Percentiles rank a stretch among this genome's conserved stretches.
These are phyloP conservation scores for Terrapene triunguis DNA, from an alignment of 2,113 vertebrate species.

Conservation along the genomic window DNA sequence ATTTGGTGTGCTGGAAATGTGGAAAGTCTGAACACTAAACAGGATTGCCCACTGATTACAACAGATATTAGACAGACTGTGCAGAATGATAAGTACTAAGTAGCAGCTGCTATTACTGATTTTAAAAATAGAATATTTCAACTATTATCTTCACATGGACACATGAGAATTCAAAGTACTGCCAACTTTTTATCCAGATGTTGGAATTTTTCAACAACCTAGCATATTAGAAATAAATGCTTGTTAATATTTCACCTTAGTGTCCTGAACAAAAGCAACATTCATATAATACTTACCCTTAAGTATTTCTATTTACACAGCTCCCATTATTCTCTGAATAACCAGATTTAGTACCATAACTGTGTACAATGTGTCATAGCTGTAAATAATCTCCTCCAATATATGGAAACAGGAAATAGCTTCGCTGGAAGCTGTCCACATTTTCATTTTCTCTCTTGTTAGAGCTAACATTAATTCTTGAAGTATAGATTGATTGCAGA, in stretches of 20 bases:
- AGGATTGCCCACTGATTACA: background rate
- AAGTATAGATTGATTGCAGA: constrained; percentile 73
- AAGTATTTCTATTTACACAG: constrained; percentile 59
- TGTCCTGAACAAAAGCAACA: constrained; percentile 52
- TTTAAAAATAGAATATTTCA: background rate
- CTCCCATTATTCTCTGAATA: constrained; percentile 63
- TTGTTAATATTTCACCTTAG: constrained; percentile 63
- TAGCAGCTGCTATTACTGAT: background rate
- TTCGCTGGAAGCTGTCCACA: constrained; percentile 74
- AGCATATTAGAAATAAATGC: constrained; percentile 48
- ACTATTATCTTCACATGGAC: background rate
- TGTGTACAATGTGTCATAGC: constrained; percentile 21
- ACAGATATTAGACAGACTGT: background rate
- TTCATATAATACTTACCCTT: constrained; percentile 46
- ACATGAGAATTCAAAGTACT: background rate
- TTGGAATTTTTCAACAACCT: constrained; percentile 45
- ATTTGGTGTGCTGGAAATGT: background rate
- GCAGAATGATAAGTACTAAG: background rate
- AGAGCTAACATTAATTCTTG: constrained; percentile 75
- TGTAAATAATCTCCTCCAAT: constrained; percentile 71
- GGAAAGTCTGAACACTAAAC: background rate
- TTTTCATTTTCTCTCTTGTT: constrained; percentile 72
- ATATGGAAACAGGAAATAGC: constrained; percentile 71
- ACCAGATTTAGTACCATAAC: constrained; percentile 71
- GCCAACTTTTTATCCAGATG: constrained; percentile 42